Evolutionary conservation across 1,140 invertebrate genomes (phyloP).

Genomic region (Aphelenchoides avenae): DNA sequence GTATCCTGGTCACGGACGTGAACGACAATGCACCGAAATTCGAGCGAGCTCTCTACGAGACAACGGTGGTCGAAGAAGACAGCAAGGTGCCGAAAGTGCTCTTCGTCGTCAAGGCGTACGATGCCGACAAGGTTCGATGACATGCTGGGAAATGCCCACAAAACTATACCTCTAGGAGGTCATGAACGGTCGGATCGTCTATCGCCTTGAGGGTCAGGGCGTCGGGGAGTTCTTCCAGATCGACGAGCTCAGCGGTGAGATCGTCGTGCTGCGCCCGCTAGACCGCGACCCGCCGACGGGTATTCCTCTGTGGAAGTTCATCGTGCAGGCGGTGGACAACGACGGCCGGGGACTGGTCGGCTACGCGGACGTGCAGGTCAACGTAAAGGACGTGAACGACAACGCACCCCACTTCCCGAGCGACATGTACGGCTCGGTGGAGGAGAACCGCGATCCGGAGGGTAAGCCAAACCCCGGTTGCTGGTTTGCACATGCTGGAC

Average conservation of each 20-base stretch:
- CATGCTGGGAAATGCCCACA: slow-evolving; percentile 2
- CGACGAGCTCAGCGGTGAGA: slow-evolving; percentile 84
- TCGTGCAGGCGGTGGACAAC: slow-evolving; percentile 68
- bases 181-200: slow-evolving; percentile 76
- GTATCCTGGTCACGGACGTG: slow-evolving; percentile 82
- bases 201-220: slow-evolving; percentile 90
- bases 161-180: slow-evolving; percentile 35
- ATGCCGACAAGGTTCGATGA: slow-evolving; percentile 38
- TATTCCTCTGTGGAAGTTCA: slow-evolving; percentile 91
- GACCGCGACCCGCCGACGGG: slow-evolving; percentile 94
- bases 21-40: slow-evolving; percentile 89
- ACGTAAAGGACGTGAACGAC: slow-evolving; percentile 90
- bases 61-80: slow-evolving; percentile 73
- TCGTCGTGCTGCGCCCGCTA: slow-evolving; percentile 82
- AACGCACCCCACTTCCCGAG: slow-evolving; percentile 85
- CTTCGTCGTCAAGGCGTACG: slow-evolving; percentile 46
- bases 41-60: slow-evolving; percentile 71
- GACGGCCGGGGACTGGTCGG: slow-evolving; percentile 68
- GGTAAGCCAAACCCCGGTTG: too few relatives aligned
- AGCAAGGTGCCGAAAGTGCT: slow-evolving; percentile 40
- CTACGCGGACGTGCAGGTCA: slow-evolving; percentile 79
- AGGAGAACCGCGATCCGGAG: slow-evolving; percentile 55
- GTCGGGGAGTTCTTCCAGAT: slow-evolving; percentile 87
- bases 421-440: slow-evolving; percentile 48
- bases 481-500: too few relatives aligned